A percentile compares a stretch with the other conserved stretches of the same genome.
These are phyloP conservation scores for Cephus spinipes DNA, from an alignment of 2,888 invertebrate species.

Conservation along the genomic window DNA sequence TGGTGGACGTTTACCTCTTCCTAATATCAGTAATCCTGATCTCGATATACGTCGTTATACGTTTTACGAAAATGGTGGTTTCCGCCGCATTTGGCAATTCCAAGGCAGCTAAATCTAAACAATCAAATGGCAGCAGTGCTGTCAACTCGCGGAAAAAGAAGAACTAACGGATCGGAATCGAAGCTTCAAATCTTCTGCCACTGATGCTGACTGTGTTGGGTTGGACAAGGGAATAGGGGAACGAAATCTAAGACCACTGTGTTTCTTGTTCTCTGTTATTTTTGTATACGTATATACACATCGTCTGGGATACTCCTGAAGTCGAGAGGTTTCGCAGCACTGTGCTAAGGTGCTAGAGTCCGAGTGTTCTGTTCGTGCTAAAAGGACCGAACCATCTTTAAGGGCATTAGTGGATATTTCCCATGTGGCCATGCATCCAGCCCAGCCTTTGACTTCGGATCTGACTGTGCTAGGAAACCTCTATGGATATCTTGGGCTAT, in stretches of 20 bases:
- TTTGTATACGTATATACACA: neutral
- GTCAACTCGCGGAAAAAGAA: no score
- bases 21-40: slow-evolving; percentile 10
- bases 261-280: slow-evolving; percentile 14
- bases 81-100: neutral
- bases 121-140: no score
- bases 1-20: slow-evolving; percentile 21
- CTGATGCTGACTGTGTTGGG: no score
- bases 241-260: slow-evolving; percentile 17
- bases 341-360: no score
- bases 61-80: neutral
- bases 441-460: slow-evolving; percentile 14
- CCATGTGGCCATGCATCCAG: slow-evolving; percentile 43
- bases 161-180: no score
- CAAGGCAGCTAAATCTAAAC: no score
- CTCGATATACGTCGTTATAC: slow-evolving; percentile 8
- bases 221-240: neutral
- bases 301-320: no score
- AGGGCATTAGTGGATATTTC: slow-evolving; percentile 55
- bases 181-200: no score
- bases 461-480: neutral
- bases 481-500: no score
- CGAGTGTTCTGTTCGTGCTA: no score
- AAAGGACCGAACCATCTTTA: slow-evolving; percentile 40
- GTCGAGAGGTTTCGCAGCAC: no score